Base-by-base conservation (phyloP, 2,797 vertebrate genomes). In the Amazona finschi region DNA sequence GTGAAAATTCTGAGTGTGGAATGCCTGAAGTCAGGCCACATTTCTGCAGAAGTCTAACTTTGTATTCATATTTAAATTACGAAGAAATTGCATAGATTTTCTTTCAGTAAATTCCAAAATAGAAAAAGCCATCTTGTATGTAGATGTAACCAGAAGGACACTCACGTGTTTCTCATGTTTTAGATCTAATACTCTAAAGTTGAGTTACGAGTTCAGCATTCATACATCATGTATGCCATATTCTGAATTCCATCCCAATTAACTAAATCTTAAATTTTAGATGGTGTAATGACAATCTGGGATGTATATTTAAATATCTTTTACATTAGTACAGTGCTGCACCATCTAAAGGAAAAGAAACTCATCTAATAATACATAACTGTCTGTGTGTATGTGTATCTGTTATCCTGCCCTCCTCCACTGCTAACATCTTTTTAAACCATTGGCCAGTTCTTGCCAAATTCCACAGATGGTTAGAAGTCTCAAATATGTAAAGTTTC, bases 381-480 rank as follows among this genome's bases (percentile, higher is more conserved):
- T 92, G 60, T 79, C 60, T 94, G 20, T 79, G 44, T 49, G 39
- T 79, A 20, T 77, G 24, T 70, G 33, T 94, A 4, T 93, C 58
- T 85, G 50, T 87, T 94, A 85, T 76, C n/a, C 31, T 76, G 25
- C 55, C 47, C 77, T 95, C 73, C 89, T 90, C 71, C 91, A 67
- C 65, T 82, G 39, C 43, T 79, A 79, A 79, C 64, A 94, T 70
- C 19, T 92, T 93, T 80, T 69, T 58, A 58, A 89, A 93, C 84
- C 77, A 50, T 90, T 90, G 87, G 64, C 62, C 62, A 72, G 13
- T 58, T 85, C 84, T 93, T 96, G 94, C 89, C 89, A 96, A 95
- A 46, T 87, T 94, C 67, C 64, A 76, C 95, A 96, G 92, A 94
- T 95, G 89, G 81, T 62, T 96, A 30, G 64, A 79, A 90, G 22